Evolutionary conservation across 2,888 invertebrate species (phyloP).

Genomic region (Ferrisia virgata): DNA sequence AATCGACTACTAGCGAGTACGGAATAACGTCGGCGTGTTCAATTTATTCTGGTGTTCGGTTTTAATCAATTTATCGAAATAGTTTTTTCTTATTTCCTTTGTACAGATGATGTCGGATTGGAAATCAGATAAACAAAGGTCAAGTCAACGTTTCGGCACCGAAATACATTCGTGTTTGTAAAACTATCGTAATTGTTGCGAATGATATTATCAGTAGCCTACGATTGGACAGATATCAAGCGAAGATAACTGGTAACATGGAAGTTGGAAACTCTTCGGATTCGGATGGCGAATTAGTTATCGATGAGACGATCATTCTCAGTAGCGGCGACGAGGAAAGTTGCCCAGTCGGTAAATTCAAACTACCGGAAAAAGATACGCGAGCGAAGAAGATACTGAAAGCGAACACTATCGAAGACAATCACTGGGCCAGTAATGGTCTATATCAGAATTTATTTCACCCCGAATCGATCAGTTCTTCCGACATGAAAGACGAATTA

Average conservation of each 20-base stretch:
- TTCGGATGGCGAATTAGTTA: conserved; percentile 27
- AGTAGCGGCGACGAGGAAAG: conserved; percentile 22
- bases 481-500: conserved; percentile 39
- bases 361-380: not conserved
- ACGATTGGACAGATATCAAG: not conserved
- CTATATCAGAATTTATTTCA: not conserved
- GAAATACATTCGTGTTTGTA: too few species aligned
- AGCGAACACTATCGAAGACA: not conserved
- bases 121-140: not conserved
- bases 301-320: not conserved
- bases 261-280: not conserved
- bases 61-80: not conserved
- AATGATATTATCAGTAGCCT: not conserved
- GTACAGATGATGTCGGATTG: not conserved
- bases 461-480: conserved; percentile 29
- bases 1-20: not conserved
- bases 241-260: too few species aligned
- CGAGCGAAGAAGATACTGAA: not conserved
- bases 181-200: not conserved
- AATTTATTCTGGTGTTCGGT: not conserved
- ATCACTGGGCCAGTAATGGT: not conserved
- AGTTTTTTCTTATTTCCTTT: not conserved
- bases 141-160: too few species aligned
- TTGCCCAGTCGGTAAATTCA: not conserved
- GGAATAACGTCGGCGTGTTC: not conserved